Evolutionary conservation across 2,888 invertebrate genomes (phyloP).

Genomic region (Morpho deidamia): DNA sequence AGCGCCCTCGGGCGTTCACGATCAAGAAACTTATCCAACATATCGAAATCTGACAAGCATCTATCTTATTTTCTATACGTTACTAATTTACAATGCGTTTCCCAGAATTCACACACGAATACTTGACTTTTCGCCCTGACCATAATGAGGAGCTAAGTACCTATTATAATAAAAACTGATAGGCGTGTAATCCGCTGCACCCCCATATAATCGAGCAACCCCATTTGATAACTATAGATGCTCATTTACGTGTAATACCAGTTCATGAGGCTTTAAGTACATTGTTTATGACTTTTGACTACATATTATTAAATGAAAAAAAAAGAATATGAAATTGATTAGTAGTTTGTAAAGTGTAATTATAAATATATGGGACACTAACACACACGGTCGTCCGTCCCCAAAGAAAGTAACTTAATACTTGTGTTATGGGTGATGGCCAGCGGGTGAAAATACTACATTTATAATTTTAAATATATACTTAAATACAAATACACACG

Average conservation of each 20-base stretch:
- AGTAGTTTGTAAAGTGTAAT: too few relatives aligned
- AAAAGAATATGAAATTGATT: too few relatives aligned
- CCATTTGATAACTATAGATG: slow-evolving; percentile 41
- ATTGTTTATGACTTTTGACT: too few relatives aligned
- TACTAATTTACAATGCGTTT: slow-evolving; percentile 19
- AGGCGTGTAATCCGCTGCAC: slow-evolving; percentile 58
- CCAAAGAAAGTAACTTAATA: too few relatives aligned
- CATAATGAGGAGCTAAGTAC: slow-evolving; percentile 62
- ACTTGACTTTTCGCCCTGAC: slow-evolving; percentile 55
- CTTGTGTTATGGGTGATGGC: too few relatives aligned
- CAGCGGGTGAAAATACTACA: too few relatives aligned
- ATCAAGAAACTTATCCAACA: slow-evolving; percentile 50
- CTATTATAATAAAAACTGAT: slow-evolving; percentile 54
- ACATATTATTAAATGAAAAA: too few relatives aligned
- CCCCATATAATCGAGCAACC: slow-evolving; percentile 45
- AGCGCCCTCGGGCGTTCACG: slow-evolving; percentile 48
- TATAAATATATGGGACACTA: too few relatives aligned
- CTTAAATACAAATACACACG: too few relatives aligned
- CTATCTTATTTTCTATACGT: background rate
- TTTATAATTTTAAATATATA: too few relatives aligned
- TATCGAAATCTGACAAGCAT: slow-evolving; percentile 5
- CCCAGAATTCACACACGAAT: too few relatives aligned
- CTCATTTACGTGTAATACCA: background rate
- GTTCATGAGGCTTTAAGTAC: background rate
- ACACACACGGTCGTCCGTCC: too few relatives aligned